Evolutionary conservation across 2,113 vertebrate species (phyloP).

Genomic region (Piaya cayana): DNA sequence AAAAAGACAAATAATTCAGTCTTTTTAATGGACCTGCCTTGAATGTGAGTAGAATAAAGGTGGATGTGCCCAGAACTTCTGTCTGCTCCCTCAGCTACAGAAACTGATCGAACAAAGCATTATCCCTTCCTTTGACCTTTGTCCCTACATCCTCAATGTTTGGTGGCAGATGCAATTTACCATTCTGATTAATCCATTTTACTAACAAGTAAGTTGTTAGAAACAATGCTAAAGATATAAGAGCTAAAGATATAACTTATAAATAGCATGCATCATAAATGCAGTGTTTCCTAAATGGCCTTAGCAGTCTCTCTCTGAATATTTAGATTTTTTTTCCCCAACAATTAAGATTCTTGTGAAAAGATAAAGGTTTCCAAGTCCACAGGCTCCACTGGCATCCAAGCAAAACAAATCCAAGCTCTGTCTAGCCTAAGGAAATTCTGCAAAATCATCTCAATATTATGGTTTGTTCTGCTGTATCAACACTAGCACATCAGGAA

Average conservation of each 20-base stretch:
- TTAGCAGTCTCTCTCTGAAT: background rate
- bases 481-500: background rate
- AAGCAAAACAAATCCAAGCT: background rate
- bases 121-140: background rate
- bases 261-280: background rate
- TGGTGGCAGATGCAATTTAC: background rate
- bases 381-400: background rate
- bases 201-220: background rate
- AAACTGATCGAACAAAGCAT: background rate
- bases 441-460: background rate
- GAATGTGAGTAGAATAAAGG: background rate
- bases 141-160: fast-evolving
- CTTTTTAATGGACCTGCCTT: background rate
- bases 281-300: background rate
- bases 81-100: background rate
- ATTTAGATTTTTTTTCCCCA: background rate
- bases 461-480: background rate
- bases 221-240: background rate
- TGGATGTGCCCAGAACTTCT: background rate
- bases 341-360: background rate
- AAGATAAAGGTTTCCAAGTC: background rate
- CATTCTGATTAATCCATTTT: background rate
- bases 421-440: background rate
- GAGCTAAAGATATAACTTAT: background rate
- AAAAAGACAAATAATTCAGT: background rate